A percentile compares a stretch with the other conserved stretches of the same genome.
These are phyloP conservation scores for Hesperophylax magnus DNA, from an alignment of 1,140 invertebrate genomes.

Conservation along the genomic window DNA sequence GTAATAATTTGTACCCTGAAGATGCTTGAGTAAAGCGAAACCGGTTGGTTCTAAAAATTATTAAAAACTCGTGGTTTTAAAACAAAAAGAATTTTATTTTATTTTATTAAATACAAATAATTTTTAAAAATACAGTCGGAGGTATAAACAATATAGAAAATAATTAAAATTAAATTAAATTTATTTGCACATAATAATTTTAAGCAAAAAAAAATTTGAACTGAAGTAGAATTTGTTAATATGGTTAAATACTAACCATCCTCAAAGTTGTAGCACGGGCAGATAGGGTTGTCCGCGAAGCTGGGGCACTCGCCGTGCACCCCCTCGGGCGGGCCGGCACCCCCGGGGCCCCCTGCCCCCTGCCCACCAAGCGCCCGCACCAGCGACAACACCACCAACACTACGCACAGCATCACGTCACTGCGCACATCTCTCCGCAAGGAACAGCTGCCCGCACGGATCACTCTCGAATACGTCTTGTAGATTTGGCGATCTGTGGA, in stretches of 20 bases:
- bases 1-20: too few species aligned
- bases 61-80: too few species aligned
- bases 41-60: too few species aligned
- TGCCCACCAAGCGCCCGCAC: conserved; percentile 30
- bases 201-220: too few species aligned
- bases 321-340: conserved; percentile 5
- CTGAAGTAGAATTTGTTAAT: too few species aligned
- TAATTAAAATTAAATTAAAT: too few species aligned
- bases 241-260: conserved; percentile 72
- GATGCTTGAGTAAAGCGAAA: too few species aligned
- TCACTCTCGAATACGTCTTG: conserved; percentile 6
- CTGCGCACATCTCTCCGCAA: conserved; percentile 16
- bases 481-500: not conserved
- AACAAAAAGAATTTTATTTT: too few species aligned
- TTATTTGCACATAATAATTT: too few species aligned
- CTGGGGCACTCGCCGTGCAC: conserved; percentile 73
- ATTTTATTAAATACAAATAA: too few species aligned
- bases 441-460: not conserved
- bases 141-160: too few species aligned
- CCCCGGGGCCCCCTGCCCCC: conserved; percentile 4
- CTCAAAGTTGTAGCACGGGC: conserved; percentile 92
- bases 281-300: conserved; percentile 80
- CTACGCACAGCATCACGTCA: conserved; percentile 47
- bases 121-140: too few species aligned
- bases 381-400: conserved; percentile 48